Percentiles rank a stretch among this genome's conserved stretches.
Conservation (phyloP, 2,888 invertebrate species). For the Spodoptera littoralis region DNA sequence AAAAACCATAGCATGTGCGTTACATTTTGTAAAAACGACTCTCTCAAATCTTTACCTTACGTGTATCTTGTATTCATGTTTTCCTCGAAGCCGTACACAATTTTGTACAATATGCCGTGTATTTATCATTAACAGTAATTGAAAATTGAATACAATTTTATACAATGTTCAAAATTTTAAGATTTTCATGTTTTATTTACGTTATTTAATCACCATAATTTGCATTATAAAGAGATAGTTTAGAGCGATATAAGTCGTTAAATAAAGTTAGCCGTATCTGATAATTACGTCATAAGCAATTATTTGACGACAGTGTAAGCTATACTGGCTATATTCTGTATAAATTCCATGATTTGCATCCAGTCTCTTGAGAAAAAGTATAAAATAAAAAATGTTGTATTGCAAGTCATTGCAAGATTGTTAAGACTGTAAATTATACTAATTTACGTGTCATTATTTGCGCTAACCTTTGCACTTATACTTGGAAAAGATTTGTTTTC, state of each 20-base stretch:
- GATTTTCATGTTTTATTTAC: constrained; percentile 7
- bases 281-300: constrained; percentile 35
- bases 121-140: constrained; percentile 2
- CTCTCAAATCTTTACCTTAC: constrained; percentile 7
- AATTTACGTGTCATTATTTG: neutral
- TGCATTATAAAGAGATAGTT: neutral
- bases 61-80: constrained; percentile 48
- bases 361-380: no score
- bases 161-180: neutral
- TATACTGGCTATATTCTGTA: no score
- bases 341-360: no score
- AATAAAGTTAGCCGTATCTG: constrained; percentile 3
- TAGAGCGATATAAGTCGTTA: constrained; percentile 2
- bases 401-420: neutral
- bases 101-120: constrained; percentile 15
- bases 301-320: neutral
- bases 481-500: constrained; percentile 1
- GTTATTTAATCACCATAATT: neutral
- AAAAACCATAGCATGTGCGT: neutral
- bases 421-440: neutral
- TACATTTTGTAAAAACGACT: constrained; percentile 1
- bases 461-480: constrained; percentile 5
- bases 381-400: neutral
- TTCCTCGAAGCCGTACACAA: constrained; percentile 64
- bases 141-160: neutral